phyloP scores from a whole-genome alignment of 2,113 vertebrate genomes.

The Vimba vimba region DNA sequence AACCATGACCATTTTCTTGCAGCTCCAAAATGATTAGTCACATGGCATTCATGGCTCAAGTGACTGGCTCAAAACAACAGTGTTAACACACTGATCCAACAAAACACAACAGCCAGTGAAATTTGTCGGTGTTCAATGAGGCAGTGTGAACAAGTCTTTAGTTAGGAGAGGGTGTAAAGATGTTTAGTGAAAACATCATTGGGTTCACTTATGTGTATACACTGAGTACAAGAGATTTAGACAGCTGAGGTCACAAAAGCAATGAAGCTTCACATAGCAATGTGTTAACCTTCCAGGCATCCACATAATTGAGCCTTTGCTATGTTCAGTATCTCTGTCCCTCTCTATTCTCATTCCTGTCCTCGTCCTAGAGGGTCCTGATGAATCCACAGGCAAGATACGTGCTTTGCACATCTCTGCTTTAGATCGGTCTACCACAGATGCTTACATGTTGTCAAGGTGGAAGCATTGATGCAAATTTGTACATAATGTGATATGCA shows the following conservation, averaged over 20 bases:
- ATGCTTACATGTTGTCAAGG: conserved; percentile 4
- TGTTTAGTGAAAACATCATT: not conserved
- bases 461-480: not conserved
- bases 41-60: not conserved
- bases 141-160: not conserved
- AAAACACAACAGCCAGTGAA: not conserved
- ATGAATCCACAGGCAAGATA: not conserved
- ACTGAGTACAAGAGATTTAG: not conserved
- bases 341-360: conserved; percentile 27
- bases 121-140: not conserved
- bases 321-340: conserved; percentile 49
- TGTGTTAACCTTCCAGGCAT: conserved; percentile 34
- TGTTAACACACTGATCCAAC: not conserved
- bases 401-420: not conserved
- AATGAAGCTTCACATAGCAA: conserved; percentile 25
- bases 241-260: conserved; percentile 8
- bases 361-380: conserved; percentile 18
- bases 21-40: not conserved
- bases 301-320: conserved; percentile 44
- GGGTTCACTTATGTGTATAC: conserved; percentile 6
- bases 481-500: conserved; percentile 1
- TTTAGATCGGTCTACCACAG: not conserved
- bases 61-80: not conserved
- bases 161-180: not conserved
- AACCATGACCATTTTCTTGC: not conserved